These are phyloP conservation scores for Argentina silus DNA, from an alignment of 2,797 vertebrate species.

Conservation along the genomic window DNA sequence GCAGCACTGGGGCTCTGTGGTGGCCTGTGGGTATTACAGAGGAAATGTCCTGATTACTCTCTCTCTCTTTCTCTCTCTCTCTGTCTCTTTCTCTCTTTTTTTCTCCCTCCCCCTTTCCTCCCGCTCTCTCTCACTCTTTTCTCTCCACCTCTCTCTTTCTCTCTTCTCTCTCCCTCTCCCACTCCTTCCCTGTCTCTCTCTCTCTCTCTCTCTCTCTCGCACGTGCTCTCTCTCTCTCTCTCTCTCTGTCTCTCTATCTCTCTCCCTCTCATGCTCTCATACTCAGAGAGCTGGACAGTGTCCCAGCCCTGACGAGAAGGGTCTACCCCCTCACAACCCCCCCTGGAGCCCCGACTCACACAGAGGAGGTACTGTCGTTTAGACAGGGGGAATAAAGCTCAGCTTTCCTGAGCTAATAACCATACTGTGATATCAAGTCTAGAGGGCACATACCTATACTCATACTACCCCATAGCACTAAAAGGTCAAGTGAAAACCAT, in stretches of 20 bases:
- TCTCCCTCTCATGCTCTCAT: slow-evolving; percentile 4
- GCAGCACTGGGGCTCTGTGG: slow-evolving; percentile 65
- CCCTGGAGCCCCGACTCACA: background rate
- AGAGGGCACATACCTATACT: no score
- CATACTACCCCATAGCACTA: no score
- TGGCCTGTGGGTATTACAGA: slow-evolving; percentile 74
- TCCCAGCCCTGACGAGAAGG: slow-evolving; percentile 13
- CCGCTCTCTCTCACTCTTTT: slow-evolving; percentile 36
- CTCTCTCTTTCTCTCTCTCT: slow-evolving; percentile 27
- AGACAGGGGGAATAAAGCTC: background rate
- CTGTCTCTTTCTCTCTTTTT: slow-evolving; percentile 43
- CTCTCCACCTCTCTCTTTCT: slow-evolving; percentile 37
- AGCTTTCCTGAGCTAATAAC: background rate
- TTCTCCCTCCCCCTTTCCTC: slow-evolving; percentile 13
- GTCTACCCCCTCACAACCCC: background rate
- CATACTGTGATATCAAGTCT: no score
- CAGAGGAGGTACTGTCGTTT: no score
- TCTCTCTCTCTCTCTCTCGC: slow-evolving; percentile 41
- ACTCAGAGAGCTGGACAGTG: slow-evolving; percentile 13
- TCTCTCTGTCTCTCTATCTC: slow-evolving; percentile 34
- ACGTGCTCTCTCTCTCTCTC: slow-evolving; percentile 40
- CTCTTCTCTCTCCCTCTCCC: background rate
- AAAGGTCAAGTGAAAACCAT: no score
- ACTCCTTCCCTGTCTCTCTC: slow-evolving; percentile 32
- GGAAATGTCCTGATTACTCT: slow-evolving; percentile 73